Percentiles rank a stretch among this genome's conserved stretches.
phyloP scores from a whole-genome alignment of 2,113 vertebrate genomes.

The Brachypteracias leptosomus region DNA sequence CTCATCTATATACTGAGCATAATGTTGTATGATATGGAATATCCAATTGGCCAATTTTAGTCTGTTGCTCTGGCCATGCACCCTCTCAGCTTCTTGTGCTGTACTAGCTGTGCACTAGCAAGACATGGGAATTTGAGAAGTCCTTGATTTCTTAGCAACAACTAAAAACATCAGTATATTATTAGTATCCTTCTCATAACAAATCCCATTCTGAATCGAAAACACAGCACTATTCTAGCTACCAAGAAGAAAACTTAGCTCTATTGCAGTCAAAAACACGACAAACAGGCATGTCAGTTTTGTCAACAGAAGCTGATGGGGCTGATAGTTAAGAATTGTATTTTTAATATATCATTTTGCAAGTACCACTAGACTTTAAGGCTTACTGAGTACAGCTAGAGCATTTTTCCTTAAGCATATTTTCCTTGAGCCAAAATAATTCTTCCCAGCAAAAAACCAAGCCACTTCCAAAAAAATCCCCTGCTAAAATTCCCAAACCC shows the following conservation, averaged over 20 bases:
- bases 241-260: background rate
- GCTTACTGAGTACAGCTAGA: background rate
- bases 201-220: background rate
- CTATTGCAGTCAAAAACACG: background rate
- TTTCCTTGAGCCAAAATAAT: background rate
- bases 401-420: background rate
- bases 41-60: background rate
- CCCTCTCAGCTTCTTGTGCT: background rate
- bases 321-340: background rate
- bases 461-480: background rate
- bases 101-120: background rate
- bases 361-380: background rate
- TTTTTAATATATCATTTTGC: background rate
- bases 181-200: background rate
- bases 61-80: background rate
- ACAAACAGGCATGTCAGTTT: background rate
- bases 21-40: background rate
- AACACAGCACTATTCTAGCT: background rate
- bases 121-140: background rate
- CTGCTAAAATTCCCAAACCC: background rate
- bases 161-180: background rate
- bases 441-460: background rate
- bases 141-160: background rate
- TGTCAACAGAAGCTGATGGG: background rate
- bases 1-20: background rate